phyloP scores from a whole-genome alignment of 2,888 invertebrate species.

The Escarpia spicata region DNA sequence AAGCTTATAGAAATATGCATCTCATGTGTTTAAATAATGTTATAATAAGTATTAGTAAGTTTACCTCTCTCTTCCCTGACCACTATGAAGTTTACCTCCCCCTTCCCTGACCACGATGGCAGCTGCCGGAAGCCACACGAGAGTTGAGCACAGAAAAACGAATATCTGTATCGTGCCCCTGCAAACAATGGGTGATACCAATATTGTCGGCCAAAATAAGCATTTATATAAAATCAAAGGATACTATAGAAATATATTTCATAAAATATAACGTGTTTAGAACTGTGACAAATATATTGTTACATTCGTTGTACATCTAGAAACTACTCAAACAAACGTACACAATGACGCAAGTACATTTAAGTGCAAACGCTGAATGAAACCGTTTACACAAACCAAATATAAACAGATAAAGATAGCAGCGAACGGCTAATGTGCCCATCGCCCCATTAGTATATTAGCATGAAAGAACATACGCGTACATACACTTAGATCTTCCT shows the following conservation, averaged over 20 bases:
- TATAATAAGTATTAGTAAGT: too few species aligned
- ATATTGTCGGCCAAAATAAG: not conserved
- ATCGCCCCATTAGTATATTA: not conserved
- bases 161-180: not conserved
- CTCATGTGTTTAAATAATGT: too few species aligned
- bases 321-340: too few species aligned
- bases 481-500: not conserved
- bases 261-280: not conserved
- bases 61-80: too few species aligned
- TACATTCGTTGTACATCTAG: too few species aligned
- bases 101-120: not conserved
- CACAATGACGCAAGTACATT: too few species aligned
- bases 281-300: too few species aligned
- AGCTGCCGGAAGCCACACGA: not conserved
- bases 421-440: not conserved
- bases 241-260: not conserved
- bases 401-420: not conserved
- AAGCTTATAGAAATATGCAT: too few species aligned
- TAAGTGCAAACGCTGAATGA: not conserved
- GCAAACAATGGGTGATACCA: not conserved
- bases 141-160: not conserved
- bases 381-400: not conserved
- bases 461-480: not conserved
- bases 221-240: not conserved
- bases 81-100: not conserved